Percentiles rank a stretch among this genome's conserved stretches.
Conservation (phyloP, 2,113 vertebrate genomes). For the Larimichthys polyactis region DNA sequence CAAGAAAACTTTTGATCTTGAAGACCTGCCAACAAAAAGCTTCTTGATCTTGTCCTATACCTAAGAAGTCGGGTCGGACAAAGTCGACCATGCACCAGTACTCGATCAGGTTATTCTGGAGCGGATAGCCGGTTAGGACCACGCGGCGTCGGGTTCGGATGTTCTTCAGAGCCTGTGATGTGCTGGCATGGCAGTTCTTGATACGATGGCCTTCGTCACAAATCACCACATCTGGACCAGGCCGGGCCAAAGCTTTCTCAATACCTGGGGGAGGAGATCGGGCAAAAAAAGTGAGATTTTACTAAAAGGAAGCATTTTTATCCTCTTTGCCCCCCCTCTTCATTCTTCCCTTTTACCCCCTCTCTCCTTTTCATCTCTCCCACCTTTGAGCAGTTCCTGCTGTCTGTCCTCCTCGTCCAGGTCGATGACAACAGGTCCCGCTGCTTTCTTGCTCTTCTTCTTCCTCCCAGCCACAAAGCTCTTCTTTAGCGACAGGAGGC, state of each 20-base stretch:
- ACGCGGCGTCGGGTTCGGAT: conserved; percentile 94
- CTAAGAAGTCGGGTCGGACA: conserved; percentile 95
- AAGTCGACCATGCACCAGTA: conserved; percentile 99
- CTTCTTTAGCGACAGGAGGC: conserved; percentile 97
- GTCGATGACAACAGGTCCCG: conserved; percentile 91
- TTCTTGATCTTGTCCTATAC: conserved; percentile 22
- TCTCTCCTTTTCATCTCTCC: conserved; percentile 15
- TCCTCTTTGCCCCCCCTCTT: neutral
- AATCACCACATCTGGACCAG: conserved; percentile 97
- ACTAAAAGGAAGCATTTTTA: neutral
- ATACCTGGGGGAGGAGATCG: conserved; percentile 84
- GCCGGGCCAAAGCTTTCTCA: conserved; percentile 93
- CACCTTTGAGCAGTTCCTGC: conserved; percentile 95
- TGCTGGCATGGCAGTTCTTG: conserved; percentile 99
- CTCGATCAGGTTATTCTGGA: conserved; percentile 99
- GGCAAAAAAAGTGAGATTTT: neutral
- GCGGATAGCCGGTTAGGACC: conserved; percentile 95
- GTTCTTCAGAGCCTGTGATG: conserved; percentile 96
- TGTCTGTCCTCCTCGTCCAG: conserved; percentile 96
- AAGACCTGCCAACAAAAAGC: neutral
- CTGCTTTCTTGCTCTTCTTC: conserved; percentile 93
- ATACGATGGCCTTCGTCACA: conserved; percentile 99
- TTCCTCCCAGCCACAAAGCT: conserved; percentile 92
- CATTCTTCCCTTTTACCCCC: neutral
- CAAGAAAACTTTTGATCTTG: neutral